Percentiles rank a stretch among this genome's conserved stretches.
phyloP scores from a whole-genome alignment of 2,113 vertebrate species.

The Boulengeromyrus knoepffleri region DNA sequence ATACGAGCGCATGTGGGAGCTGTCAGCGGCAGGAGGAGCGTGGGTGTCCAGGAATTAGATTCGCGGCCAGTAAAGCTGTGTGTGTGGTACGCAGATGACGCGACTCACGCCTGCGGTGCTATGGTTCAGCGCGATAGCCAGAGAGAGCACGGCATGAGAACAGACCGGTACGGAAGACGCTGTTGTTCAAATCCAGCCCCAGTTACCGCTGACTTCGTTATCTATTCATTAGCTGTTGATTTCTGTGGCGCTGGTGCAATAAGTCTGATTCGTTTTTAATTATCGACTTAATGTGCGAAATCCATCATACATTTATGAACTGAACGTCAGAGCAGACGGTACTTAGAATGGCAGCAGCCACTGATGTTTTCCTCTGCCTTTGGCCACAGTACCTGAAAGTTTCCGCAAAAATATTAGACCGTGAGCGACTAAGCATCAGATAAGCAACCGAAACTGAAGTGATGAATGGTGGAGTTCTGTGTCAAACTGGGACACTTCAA shows the following conservation, averaged over 20 bases:
- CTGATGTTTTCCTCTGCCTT: neutral
- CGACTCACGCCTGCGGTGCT: neutral
- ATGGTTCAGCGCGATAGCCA: neutral
- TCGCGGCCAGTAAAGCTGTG: neutral
- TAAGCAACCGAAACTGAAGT: neutral
- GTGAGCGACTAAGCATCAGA: neutral
- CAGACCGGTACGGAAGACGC: neutral
- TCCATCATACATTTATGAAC: neutral
- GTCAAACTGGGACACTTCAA: neutral
- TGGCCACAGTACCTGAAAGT: neutral
- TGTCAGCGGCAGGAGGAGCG: slow-evolving; percentile 1
- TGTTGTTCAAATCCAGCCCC: neutral
- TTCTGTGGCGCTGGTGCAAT: neutral
- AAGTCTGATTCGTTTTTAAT: neutral
- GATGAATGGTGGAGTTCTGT: neutral
- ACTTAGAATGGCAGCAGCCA: neutral
- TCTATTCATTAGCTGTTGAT: neutral
- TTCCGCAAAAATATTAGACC: neutral
- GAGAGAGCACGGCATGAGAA: neutral
- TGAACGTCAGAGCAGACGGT: neutral
- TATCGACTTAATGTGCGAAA: neutral
- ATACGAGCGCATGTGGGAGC: neutral
- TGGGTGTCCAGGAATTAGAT: neutral
- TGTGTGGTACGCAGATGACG: neutral
- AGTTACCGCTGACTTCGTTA: neutral